Evolutionary conservation across 2,797 vertebrate genomes (phyloP).

Genomic region (Phrynocephalus vlangalii): DNA sequence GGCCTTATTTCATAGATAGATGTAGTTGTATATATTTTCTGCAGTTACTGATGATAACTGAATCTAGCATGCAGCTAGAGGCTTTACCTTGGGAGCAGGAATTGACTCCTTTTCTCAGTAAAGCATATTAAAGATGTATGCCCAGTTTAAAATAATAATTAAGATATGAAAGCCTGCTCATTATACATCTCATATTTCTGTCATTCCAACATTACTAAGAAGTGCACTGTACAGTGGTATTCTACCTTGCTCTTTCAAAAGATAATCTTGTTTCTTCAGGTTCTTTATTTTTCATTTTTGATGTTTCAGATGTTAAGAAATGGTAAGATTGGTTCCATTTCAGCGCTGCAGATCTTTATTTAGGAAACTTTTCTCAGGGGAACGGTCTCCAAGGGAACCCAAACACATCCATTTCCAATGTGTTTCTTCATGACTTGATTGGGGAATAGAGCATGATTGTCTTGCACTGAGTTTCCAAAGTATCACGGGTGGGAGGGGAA

Average conservation of each 20-base stretch:
- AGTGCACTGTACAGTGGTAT: constrained; percentile 11
- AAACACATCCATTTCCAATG: background rate
- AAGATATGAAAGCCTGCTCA: constrained; percentile 19
- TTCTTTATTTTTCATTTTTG: background rate
- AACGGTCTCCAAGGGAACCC: background rate
- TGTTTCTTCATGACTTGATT: background rate
- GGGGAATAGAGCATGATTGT: background rate
- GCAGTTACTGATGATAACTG: background rate
- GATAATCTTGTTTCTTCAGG: constrained; percentile 15
- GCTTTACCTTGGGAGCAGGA: background rate
- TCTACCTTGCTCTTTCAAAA: background rate
- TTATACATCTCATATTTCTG: constrained; percentile 1
- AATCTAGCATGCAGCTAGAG: background rate
- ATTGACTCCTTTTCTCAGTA: background rate
- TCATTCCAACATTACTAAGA: constrained; percentile 32
- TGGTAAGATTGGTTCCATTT: background rate
- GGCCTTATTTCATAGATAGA: background rate
- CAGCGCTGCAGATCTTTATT: constrained; percentile 10
- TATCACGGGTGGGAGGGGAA: background rate
- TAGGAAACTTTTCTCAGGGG: background rate
- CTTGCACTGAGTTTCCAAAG: background rate
- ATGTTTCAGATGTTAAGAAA: background rate
- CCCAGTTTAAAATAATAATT: constrained; percentile 22
- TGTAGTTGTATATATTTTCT: background rate
- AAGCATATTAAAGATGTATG: background rate